These are phyloP conservation scores for Drosophila triauraria DNA, from an alignment of 1,140 invertebrate species.

Conservation along the genomic window DNA sequence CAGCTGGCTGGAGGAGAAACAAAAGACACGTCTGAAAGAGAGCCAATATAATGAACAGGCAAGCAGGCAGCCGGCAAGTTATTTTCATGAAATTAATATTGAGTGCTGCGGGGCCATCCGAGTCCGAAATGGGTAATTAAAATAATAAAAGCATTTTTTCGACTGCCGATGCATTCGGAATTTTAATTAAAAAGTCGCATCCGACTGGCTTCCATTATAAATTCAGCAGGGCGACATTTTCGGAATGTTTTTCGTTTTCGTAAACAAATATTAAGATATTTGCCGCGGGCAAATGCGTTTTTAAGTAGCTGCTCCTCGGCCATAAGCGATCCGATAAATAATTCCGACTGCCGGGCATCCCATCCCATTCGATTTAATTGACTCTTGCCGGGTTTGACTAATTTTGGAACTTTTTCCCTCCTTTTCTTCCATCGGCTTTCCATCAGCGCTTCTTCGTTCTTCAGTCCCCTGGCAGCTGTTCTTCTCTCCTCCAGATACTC, in stretches of 20 bases:
- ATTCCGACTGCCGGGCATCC: constrained; percentile 46
- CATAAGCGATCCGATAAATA: constrained; percentile 38
- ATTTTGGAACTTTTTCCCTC: constrained; percentile 60
- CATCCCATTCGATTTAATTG: constrained; percentile 74
- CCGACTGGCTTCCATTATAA: constrained; percentile 49
- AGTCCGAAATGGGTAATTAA: constrained; percentile 80
- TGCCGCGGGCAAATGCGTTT: constrained; percentile 60
- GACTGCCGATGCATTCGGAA: constrained; percentile 62
- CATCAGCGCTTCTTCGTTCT: constrained; percentile 43
- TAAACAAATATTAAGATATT: constrained; percentile 73
- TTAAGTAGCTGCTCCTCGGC: constrained; percentile 52
- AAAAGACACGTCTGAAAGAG: constrained; percentile 74
- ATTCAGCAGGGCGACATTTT: constrained; percentile 62
- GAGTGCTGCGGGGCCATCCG: constrained; percentile 65
- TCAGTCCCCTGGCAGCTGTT: constrained; percentile 55
- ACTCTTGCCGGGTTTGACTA: constrained; percentile 71
- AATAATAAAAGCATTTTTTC: constrained; percentile 83
- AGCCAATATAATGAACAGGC: constrained; percentile 64
- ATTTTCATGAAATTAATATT: constrained; percentile 83
- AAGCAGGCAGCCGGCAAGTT: constrained; percentile 54
- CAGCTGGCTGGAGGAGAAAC: constrained; percentile 62
- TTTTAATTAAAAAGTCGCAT: constrained; percentile 79
- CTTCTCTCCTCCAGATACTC: constrained; percentile 36
- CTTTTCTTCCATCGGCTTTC: constrained; percentile 26
- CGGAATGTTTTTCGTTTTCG: constrained; percentile 69